Conservation (phyloP, 2,888 invertebrate genomes). For the Rhagophthalmus giganteus region DNA sequence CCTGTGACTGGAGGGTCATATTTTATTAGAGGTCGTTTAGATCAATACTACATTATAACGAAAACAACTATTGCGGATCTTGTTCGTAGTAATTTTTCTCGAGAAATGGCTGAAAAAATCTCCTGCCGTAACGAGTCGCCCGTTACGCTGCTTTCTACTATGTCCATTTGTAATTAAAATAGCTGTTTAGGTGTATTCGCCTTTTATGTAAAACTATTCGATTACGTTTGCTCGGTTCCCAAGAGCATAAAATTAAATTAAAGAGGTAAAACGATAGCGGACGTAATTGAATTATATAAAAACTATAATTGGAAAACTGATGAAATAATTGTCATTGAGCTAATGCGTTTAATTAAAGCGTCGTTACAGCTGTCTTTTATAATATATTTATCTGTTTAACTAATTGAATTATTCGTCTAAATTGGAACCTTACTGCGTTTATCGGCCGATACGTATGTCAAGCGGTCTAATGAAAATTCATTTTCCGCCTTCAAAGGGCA, state of each 20-base stretch:
- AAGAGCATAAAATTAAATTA: conserved; percentile 24
- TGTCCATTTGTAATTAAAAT: too few relatives aligned
- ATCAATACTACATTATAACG: conserved; percentile 39
- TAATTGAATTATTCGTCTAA: conserved; percentile 37
- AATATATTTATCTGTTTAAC: conserved; percentile 37
- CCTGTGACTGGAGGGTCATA: conserved; percentile 40
- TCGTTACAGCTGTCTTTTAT: conserved; percentile 37
- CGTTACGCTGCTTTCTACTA: too few relatives aligned
- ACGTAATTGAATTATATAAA: conserved; percentile 30
- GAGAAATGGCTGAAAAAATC: too few relatives aligned
- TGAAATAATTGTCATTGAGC: conserved; percentile 37
- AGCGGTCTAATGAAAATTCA: conserved; percentile 22
- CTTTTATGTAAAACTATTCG: too few relatives aligned
- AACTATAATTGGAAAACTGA: conserved; percentile 33
- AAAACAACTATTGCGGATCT: conserved; percentile 8
- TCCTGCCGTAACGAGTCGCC: too few relatives aligned
- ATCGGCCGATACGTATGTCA: conserved; percentile 17
- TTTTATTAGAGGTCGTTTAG: conserved; percentile 39
- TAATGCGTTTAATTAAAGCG: conserved; percentile 34
- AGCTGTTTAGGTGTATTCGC: too few relatives aligned
- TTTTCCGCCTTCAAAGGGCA: conserved; percentile 18
- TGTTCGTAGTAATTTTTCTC: conserved; percentile 1
- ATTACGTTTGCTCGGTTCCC: conserved; percentile 8
- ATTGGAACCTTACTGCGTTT: conserved; percentile 25
- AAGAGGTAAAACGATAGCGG: conserved; percentile 16